These are phyloP conservation scores for Lanius collurio DNA, from an alignment of 2,113 vertebrate genomes.

Conservation along the genomic window DNA sequence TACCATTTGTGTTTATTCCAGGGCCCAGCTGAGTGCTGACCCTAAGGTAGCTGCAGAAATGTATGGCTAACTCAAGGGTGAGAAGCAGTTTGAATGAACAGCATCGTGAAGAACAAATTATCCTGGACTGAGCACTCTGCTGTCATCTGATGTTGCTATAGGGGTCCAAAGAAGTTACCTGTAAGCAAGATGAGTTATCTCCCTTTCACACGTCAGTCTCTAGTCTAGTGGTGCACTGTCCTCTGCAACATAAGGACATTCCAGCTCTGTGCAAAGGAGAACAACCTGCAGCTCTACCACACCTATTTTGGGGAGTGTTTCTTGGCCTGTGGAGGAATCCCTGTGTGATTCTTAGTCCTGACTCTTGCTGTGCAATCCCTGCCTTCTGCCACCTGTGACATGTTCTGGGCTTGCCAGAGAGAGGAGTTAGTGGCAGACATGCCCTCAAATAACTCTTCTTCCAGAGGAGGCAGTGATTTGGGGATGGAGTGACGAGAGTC, in stretches of 20 bases:
- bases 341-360: background rate
- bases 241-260: background rate
- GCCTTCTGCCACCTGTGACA: background rate
- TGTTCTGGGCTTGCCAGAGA: background rate
- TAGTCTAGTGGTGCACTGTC: fast-evolving
- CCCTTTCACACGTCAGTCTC: fast-evolving
- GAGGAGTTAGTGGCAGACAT: background rate
- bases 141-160: fast-evolving
- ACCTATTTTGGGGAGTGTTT: background rate
- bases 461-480: background rate
- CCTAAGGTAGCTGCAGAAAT: background rate
- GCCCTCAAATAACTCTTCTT: background rate
- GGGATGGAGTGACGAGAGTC: background rate
- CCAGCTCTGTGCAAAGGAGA: background rate
- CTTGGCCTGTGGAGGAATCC: background rate
- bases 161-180: background rate
- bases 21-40: fast-evolving
- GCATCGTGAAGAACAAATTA: background rate
- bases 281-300: fast-evolving
- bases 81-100: background rate
- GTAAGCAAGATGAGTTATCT: background rate
- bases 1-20: background rate
- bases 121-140: background rate
- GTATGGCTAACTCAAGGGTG: background rate
- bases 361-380: background rate